These are phyloP conservation scores for Anoplopoma fimbria DNA, from an alignment of 2,113 vertebrate genomes.

Conservation along the genomic window DNA sequence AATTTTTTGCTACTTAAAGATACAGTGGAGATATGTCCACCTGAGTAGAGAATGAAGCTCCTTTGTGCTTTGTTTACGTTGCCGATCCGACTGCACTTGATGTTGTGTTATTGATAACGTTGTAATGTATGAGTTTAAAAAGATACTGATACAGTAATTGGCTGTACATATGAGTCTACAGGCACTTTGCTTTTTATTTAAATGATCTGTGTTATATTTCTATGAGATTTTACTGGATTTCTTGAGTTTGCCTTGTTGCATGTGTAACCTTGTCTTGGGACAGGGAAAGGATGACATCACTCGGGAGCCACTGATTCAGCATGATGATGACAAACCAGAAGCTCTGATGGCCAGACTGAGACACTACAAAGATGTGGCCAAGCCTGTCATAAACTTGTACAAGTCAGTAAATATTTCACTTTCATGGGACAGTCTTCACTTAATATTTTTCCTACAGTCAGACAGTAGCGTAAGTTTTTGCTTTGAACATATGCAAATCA, in stretches of 20 bases:
- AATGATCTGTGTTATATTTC: background rate
- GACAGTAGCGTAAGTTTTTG: background rate
- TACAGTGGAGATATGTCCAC: background rate
- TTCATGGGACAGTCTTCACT: background rate
- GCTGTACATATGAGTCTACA: background rate
- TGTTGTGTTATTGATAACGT: background rate
- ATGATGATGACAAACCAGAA: conserved; percentile 92
- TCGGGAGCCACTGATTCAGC: conserved; percentile 91
- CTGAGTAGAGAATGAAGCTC: background rate
- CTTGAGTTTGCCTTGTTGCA: background rate
- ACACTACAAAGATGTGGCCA: conserved; percentile 95
- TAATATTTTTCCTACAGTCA: background rate
- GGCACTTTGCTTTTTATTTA: background rate
- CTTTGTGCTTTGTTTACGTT: background rate
- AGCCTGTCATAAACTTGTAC: conserved; percentile 94
- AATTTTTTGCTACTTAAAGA: background rate
- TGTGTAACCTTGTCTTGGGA: conserved; percentile 37
- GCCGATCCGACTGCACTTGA: background rate
- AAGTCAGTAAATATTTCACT: conserved; percentile 84
- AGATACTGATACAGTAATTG: background rate
- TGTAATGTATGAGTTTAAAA: background rate
- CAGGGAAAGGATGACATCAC: conserved; percentile 94
- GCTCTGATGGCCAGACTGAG: conserved; percentile 90
- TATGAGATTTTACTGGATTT: background rate
- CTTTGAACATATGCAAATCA: background rate